Conservation (phyloP, 2,113 vertebrate genomes). For the Penelope pileata region DNA sequence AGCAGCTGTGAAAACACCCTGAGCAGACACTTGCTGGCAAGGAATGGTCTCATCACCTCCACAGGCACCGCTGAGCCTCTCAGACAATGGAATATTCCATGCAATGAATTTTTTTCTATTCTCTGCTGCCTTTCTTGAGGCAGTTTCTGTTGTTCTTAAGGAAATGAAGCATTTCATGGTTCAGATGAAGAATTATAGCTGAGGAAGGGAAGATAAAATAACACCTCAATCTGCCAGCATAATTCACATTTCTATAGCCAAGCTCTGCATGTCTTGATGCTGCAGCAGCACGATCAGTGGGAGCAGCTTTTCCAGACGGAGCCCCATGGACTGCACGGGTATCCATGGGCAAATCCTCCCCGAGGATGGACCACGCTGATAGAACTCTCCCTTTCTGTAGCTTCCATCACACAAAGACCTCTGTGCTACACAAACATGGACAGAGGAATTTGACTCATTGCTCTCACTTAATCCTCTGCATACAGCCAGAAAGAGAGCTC, state of each 20-base stretch:
- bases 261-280: not conserved
- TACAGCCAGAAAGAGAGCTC: not conserved
- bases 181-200: not conserved
- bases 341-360: not conserved
- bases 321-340: not conserved
- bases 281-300: accelerated
- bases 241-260: not conserved
- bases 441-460: not conserved
- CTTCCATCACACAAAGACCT: not conserved
- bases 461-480: not conserved
- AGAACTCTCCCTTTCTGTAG: not conserved
- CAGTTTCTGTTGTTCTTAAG: no score
- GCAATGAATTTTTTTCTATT: not conserved
- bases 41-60: not conserved
- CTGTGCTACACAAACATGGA: accelerated
- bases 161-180: not conserved
- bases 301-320: not conserved
- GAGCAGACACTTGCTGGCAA: not conserved
- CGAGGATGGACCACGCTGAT: not conserved
- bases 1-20: not conserved
- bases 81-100: not conserved
- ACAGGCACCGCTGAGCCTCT: not conserved
- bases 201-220: not conserved
- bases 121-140: not conserved
- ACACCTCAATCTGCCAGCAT: not conserved